Evolutionary conservation across 2,797 vertebrate species (phyloP).

Genomic region (Girardinus metallicus): DNA sequence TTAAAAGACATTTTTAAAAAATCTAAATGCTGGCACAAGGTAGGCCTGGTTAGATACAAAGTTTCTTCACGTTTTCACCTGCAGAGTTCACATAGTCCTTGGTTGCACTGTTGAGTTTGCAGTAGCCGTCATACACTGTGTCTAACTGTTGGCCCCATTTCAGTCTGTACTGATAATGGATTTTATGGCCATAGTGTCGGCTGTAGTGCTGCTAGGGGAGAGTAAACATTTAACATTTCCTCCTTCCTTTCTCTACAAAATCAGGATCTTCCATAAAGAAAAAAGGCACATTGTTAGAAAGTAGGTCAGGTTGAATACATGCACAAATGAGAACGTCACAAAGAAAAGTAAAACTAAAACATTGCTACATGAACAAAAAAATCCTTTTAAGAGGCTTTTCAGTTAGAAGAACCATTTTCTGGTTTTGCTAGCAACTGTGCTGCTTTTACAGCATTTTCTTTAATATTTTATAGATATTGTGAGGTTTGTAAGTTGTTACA

Average conservation of each 20-base stretch:
- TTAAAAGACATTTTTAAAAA: background rate
- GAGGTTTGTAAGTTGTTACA: too few relatives aligned
- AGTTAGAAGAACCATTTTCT: background rate
- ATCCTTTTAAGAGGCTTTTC: background rate
- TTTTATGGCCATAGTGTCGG: slow-evolving; percentile 25
- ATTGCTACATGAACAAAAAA: background rate
- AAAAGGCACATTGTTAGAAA: background rate
- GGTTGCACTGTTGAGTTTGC: slow-evolving; percentile 47
- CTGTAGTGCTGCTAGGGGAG: too few relatives aligned
- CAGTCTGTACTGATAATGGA: slow-evolving; percentile 24
- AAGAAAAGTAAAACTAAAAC: background rate
- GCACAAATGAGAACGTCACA: background rate
- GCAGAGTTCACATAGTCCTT: slow-evolving; percentile 50
- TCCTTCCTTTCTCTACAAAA: background rate
- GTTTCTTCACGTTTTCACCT: slow-evolving; percentile 19
- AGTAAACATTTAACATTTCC: background rate
- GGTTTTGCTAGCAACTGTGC: background rate
- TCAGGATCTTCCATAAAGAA: background rate
- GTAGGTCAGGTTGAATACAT: background rate
- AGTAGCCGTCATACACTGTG: slow-evolving; percentile 52
- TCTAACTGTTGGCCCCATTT: slow-evolving; percentile 63
- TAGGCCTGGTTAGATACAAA: background rate
- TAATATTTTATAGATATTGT: too few relatives aligned
- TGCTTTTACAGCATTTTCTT: too few relatives aligned
- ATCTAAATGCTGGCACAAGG: background rate